phyloP scores from a whole-genome alignment of 2,797 vertebrate genomes.

The Hippoglossus hippoglossus region DNA sequence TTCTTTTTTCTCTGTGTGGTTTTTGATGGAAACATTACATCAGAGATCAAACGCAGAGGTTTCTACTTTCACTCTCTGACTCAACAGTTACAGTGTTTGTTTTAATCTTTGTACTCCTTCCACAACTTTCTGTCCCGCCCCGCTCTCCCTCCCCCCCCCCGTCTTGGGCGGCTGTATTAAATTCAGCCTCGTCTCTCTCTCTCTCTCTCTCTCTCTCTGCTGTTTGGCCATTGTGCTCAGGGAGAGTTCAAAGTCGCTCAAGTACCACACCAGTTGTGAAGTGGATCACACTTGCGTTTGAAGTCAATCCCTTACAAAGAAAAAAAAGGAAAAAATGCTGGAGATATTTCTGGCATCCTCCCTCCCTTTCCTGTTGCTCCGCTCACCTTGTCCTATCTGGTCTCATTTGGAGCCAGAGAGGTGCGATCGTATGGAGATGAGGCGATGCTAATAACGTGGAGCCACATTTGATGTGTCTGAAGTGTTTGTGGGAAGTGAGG shows the following conservation, averaged over 20 bases:
- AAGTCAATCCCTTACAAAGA: slow-evolving; percentile 65
- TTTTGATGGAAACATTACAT: slow-evolving; percentile 61
- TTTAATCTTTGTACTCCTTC: slow-evolving; percentile 48
- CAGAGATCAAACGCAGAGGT: slow-evolving; percentile 50
- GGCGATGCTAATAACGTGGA: slow-evolving; percentile 75
- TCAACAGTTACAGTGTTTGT: slow-evolving; percentile 53
- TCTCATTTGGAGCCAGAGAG: slow-evolving; percentile 72
- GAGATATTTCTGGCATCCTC: slow-evolving; percentile 51
- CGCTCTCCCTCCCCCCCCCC: neutral
- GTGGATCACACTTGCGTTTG: slow-evolving; percentile 68
- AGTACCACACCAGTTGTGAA: slow-evolving; percentile 57
- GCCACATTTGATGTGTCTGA: slow-evolving; percentile 81
- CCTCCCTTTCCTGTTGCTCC: slow-evolving; percentile 21
- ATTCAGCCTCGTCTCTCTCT: slow-evolving; percentile 31
- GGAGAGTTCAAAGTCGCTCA: slow-evolving; percentile 74
- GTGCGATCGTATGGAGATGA: slow-evolving; percentile 79
- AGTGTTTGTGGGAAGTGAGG: slow-evolving; percentile 73
- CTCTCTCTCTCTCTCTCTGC: slow-evolving; percentile 31
- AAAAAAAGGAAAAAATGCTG: slow-evolving; percentile 32
- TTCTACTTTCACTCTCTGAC: slow-evolving; percentile 48
- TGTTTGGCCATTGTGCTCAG: slow-evolving; percentile 57
- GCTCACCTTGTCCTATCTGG: slow-evolving; percentile 66
- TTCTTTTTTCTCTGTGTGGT: slow-evolving; percentile 25
- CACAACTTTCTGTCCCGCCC: slow-evolving; percentile 39
- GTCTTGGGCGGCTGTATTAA: slow-evolving; percentile 31